Evolutionary conservation across 2,888 invertebrate genomes (phyloP).

Genomic region (Bombylius major): DNA sequence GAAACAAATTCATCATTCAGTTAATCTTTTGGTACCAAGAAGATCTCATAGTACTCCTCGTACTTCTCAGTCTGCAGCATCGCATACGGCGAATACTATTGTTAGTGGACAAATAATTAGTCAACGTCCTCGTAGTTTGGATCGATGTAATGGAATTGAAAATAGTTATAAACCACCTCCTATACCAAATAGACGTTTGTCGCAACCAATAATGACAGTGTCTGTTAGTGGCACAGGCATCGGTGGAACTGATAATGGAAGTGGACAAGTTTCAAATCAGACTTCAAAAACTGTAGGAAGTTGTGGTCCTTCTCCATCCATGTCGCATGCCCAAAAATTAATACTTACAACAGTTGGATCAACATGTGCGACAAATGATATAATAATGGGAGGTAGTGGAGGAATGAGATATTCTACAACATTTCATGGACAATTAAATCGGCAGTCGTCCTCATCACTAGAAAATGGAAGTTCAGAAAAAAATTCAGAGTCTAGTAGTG

Average conservation of each 20-base stretch:
- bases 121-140: slow-evolving; percentile 32
- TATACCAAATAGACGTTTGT: slow-evolving; percentile 27
- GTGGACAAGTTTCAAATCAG: slow-evolving; percentile 6
- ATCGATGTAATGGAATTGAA: slow-evolving; percentile 28
- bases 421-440: slow-evolving; percentile 27
- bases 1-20: slow-evolving; percentile 6
- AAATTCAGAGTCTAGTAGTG: slow-evolving; percentile 8
- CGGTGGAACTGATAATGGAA: neutral
- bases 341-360: neutral
- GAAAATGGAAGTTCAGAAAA: slow-evolving; percentile 11
- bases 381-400: neutral
- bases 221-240: neutral
- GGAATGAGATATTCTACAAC: slow-evolving; percentile 34
- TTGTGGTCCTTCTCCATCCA: slow-evolving; percentile 6
- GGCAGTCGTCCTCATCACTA: slow-evolving; percentile 15
- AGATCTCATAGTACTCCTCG: slow-evolving; percentile 36
- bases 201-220: slow-evolving; percentile 12
- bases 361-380: neutral
- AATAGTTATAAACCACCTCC: slow-evolving; percentile 28
- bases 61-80: slow-evolving; percentile 13
- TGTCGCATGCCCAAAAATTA: slow-evolving; percentile 8
- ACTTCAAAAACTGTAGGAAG: slow-evolving; percentile 12
- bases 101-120: slow-evolving; percentile 13
- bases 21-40: slow-evolving; percentile 28
- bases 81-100: slow-evolving; percentile 7